phyloP scores from a whole-genome alignment of 2,113 vertebrate species.

The Eurypyga helias region DNA sequence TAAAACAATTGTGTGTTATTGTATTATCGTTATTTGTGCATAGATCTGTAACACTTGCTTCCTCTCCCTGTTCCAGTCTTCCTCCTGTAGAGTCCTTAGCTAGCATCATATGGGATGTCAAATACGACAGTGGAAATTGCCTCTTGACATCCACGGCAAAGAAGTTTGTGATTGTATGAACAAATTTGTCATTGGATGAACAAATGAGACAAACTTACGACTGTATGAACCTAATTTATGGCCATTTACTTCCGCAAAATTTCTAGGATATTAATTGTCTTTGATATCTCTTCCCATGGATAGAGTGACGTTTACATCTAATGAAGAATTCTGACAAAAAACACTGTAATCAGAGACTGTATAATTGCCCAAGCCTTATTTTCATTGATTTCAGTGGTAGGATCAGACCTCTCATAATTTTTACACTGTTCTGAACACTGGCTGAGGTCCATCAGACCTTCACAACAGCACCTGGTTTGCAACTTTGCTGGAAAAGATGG shows the following conservation, averaged over 20 bases:
- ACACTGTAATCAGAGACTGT: neutral
- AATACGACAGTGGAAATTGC: neutral
- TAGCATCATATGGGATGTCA: neutral
- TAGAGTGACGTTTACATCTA: fast-evolving
- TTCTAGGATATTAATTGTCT: neutral
- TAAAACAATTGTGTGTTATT: neutral
- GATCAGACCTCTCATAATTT: neutral
- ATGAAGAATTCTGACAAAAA: neutral
- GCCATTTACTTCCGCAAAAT: neutral
- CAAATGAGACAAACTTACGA: neutral
- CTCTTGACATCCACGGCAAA: neutral
- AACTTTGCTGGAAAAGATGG: neutral
- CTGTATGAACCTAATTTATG: neutral
- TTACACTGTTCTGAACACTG: neutral
- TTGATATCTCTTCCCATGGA: neutral
- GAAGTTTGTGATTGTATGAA: neutral
- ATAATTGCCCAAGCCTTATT: neutral
- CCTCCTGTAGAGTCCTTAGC: neutral
- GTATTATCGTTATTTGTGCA: neutral
- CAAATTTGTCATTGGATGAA: neutral
- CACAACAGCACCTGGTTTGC: neutral
- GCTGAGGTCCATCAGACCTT: neutral
- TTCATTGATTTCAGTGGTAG: neutral
- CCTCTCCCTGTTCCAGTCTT: neutral
- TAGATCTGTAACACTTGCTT: neutral